Conservation (phyloP, 1,140 invertebrate genomes). For the Archivesica marissinica region DNA sequence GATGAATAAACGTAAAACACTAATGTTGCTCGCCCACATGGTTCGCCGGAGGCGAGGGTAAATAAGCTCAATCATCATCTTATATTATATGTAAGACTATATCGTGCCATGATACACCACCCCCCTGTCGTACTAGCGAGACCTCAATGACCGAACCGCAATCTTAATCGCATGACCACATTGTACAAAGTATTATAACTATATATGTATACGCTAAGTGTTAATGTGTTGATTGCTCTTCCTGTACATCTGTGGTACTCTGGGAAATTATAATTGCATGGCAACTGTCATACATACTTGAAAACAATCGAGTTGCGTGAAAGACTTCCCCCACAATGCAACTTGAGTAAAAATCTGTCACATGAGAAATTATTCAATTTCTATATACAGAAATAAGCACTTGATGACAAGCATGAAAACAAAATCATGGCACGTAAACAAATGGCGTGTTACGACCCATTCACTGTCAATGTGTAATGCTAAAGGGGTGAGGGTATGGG, state of each 20-base stretch:
- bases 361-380: conserved; percentile 23
- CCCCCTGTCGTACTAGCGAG: no score
- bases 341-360: conserved; percentile 8
- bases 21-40: no score
- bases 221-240: background rate
- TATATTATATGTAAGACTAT: no score
- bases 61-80: no score
- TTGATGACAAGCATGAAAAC: no score
- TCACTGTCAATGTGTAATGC: no score
- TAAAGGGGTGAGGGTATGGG: no score
- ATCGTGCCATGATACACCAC: no score
- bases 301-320: conserved; percentile 43
- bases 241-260: conserved; percentile 10
- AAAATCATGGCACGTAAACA: no score
- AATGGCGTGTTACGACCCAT: no score
- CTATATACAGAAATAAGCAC: background rate
- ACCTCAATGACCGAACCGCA: background rate
- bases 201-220: conserved; percentile 10
- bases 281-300: conserved; percentile 40
- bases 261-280: background rate
- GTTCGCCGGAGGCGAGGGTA: no score
- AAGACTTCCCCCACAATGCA: conserved; percentile 27
- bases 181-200: background rate
- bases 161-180: conserved; percentile 8
- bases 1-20: no score